phyloP scores from a whole-genome alignment of 2,888 invertebrate species.

The Aleiodes alternator region DNA sequence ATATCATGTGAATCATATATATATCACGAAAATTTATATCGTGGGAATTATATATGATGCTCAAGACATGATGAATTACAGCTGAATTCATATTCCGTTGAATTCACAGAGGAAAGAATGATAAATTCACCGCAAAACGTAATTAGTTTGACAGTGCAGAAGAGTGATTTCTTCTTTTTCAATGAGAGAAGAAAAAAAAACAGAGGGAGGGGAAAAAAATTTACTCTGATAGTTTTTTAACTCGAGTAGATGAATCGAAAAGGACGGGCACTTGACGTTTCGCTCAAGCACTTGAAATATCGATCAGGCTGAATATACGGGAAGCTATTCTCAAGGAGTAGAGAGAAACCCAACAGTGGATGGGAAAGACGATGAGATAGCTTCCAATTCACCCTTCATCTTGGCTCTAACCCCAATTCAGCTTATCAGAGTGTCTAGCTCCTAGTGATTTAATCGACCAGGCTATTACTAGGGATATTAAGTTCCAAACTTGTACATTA shows the following conservation, averaged over 20 bases:
- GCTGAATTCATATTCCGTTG: too few relatives aligned
- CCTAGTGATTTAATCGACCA: slow-evolving; percentile 27
- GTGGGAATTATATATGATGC: too few relatives aligned
- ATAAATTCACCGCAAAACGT: too few relatives aligned
- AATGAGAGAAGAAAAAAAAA: background rate
- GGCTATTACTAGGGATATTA: background rate
- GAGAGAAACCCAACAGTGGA: slow-evolving; percentile 16
- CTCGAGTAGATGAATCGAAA: slow-evolving; percentile 5
- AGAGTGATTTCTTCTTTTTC: background rate
- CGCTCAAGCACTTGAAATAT: slow-evolving; percentile 36
- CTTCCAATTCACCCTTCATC: slow-evolving; percentile 28
- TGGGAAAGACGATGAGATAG: slow-evolving; percentile 7
- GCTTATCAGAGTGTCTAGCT: slow-evolving; percentile 22
- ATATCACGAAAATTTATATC: too few relatives aligned
- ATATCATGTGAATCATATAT: too few relatives aligned
- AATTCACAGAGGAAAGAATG: too few relatives aligned
- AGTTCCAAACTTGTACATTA: slow-evolving; percentile 3
- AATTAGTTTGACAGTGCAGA: too few relatives aligned
- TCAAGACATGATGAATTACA: too few relatives aligned
- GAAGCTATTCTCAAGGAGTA: slow-evolving; percentile 22
- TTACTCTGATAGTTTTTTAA: background rate
- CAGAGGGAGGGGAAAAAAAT: background rate
- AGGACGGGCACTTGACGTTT: slow-evolving; percentile 35
- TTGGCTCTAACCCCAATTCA: slow-evolving; percentile 28
- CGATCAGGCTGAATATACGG: slow-evolving; percentile 28